Evolutionary conservation across 2,888 invertebrate species (phyloP).

Genomic region (Sphaeridia pumilis): DNA sequence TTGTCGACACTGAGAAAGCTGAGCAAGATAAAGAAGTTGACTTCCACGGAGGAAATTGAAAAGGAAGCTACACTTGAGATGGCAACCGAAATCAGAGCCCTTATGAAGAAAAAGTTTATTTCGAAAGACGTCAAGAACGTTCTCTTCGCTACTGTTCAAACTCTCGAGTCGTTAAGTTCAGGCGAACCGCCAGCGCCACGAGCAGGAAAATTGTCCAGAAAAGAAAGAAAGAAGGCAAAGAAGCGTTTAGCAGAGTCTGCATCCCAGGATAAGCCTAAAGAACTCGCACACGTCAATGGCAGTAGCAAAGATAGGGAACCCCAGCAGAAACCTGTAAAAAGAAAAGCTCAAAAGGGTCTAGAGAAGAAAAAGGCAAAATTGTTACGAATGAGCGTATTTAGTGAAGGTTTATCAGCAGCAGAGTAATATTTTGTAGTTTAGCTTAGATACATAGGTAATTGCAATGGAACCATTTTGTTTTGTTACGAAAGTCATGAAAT

Average conservation of each 20-base stretch:
- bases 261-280: no score
- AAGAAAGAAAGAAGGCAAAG: not conserved
- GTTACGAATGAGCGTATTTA: conserved; percentile 11
- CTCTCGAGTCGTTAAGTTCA: not conserved
- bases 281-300: no score
- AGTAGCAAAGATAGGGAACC: no score
- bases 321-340: not conserved
- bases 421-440: no score
- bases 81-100: conserved; percentile 5
- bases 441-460: no score
- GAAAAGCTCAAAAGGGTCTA: conserved; percentile 7
- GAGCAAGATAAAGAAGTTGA: conserved; percentile 13
- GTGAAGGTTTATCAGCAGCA: conserved; percentile 15
- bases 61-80: conserved; percentile 7
- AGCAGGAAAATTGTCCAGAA: no score
- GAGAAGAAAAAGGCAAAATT: conserved; percentile 14
- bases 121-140: conserved; percentile 11
- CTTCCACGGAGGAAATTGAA: conserved; percentile 10
- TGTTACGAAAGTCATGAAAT: no score
- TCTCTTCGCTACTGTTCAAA: conserved; percentile 7
- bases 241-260: no score
- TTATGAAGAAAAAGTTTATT: conserved; percentile 12
- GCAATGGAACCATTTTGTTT: no score
- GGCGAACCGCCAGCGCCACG: no score
- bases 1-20: conserved; percentile 12